Evolutionary conservation across 1,140 invertebrate species (phyloP).

Genomic region (Bombus superbus): DNA sequence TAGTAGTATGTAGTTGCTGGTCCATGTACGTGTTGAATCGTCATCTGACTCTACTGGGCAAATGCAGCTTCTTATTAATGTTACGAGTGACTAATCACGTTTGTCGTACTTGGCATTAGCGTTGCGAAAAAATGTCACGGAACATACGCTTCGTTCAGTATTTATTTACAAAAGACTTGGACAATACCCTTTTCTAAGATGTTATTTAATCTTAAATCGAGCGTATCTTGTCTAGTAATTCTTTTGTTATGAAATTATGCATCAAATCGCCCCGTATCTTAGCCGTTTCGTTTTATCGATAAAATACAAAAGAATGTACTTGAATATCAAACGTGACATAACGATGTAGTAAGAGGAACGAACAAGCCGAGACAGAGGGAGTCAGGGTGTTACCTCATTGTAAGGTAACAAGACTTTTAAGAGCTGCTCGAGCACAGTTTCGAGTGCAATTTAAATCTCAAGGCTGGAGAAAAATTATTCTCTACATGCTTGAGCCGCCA

Average conservation of each 20-base stretch:
- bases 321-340: not conserved
- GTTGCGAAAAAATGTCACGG: too few species aligned
- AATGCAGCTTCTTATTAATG: too few species aligned
- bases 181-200: too few species aligned
- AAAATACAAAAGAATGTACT: not conserved
- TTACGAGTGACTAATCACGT: too few species aligned
- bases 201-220: not conserved
- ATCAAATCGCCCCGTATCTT: too few species aligned
- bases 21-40: too few species aligned
- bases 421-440: not conserved
- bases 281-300: not conserved
- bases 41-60: too few species aligned
- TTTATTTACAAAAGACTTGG: too few species aligned
- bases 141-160: too few species aligned
- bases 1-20: too few species aligned
- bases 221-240: not conserved
- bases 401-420: constrained; percentile 10
- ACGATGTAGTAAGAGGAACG: not conserved
- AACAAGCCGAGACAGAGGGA: not conserved
- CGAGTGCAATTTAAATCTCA: not conserved
- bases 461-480: not conserved
- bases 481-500: not conserved
- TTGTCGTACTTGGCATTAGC: too few species aligned
- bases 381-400: not conserved
- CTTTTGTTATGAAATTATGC: not conserved